Evolutionary conservation across 2,888 invertebrate species (phyloP), one percentile per base, ranked within the genome.

Genomic region (Tiphia femorata): DNA sequence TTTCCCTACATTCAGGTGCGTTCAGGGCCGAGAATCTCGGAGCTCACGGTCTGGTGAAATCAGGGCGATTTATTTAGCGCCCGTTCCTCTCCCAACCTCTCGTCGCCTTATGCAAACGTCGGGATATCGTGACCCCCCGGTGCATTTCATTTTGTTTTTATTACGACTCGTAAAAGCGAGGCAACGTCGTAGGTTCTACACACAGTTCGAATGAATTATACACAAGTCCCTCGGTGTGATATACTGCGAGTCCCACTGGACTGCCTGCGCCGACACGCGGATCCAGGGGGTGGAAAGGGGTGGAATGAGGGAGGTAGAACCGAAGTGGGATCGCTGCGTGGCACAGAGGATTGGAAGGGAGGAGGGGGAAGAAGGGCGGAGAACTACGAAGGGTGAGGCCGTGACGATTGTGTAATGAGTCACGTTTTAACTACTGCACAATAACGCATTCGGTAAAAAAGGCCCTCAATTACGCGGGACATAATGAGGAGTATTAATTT

Each of bases 401-500:
- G 46, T 56, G n/a, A n/a, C n/a, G n/a, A n/a, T n/a, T n/a, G 33
- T 33, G 14, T 33, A 53, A 67, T 59, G 59, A 64, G 67, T 57
- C 57, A 58, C 56, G 61, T 61, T 61, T 54, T 54, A 52, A 47
- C 49, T 46, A 33, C 23, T 14, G 14, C n/a, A 35, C 29, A 37
- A 33, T 33, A 42, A 29, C 19, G 35, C 35, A 10, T 20, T 23
- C 23, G 38, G 33, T 38, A 59, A 58, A 57, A 42, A 17, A 54
- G 38, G 16, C 44, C 23, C 41, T 38, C 60, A 63, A 60, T 67
- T 67, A 57, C 57, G 30, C 58, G 33, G 30, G 23, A 47, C 43
- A 54, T 58, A 67, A 64, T 61, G 55, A 42, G 19, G 23, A 50
- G 55, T 56, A 64, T 67, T 67, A 67, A 67, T 67, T 61, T 58